Base-by-base conservation (phyloP, 2,888 invertebrate genomes). In the Calliopum simillimum region DNA sequence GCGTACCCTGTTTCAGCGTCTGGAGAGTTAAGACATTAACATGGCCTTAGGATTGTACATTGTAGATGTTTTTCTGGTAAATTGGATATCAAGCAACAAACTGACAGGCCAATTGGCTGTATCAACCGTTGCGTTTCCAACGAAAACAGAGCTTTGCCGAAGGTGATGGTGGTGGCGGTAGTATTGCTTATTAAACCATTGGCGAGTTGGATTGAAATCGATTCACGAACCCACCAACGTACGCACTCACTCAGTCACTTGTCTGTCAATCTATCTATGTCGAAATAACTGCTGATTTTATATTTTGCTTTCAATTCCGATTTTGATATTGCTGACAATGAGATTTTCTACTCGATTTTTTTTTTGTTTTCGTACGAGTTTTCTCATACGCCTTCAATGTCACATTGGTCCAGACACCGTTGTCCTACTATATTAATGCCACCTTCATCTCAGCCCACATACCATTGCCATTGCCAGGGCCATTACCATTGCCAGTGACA, bases 131-230 rank as follows among this genome's bases (percentile, higher is more conserved):
- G n/a, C n/a, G n/a, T 3, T 33, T 4, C 33, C 33, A 33, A 8
- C 33, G n/a, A 33, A 8, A 8, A 33, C 8, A 2, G 8, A 33
- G 33, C 5, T 8, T 8, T 8, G 33, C 33, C 33, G 33, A 33
- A 33, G 2, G 2, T 6, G 4, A n/a, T 4, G 33, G 8, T 33
- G 33, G 33, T 33, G 33, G 2, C 2, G 33, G 8, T 33, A 4
- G 53, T 55, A 8, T 55, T 16, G 5, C 21, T 55, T 11, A 44
- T 25, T 6, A n/a, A 19, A 41, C 47, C 46, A n/a, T 14, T 59
- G 41, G 53, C 19, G 44, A 58, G 23, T 21, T 53, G 46, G 75
- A 74, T 68, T 63, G 71, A 67, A 72, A 63, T 67, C 68, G 67
- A 70, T 69, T 58, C 67, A n/a, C 19, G 13, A 25, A 33, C 41